phyloP scores from a whole-genome alignment of 2,888 invertebrate genomes.

The Stenolophus ochropezus region DNA sequence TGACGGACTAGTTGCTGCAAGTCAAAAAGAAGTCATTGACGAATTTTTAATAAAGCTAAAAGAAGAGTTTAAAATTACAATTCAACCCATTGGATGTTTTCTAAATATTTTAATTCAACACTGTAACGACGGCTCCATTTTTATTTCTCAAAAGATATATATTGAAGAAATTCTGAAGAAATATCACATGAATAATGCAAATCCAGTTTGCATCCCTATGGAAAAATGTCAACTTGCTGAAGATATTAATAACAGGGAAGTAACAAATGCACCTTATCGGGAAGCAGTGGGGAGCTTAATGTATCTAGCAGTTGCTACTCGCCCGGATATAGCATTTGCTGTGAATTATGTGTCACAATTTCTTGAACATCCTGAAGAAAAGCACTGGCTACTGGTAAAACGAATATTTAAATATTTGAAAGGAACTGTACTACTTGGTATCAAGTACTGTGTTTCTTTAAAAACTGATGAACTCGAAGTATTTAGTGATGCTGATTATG shows the following conservation, averaged over 20 bases:
- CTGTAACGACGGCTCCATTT: slow-evolving; percentile 58
- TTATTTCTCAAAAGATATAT: slow-evolving; percentile 45
- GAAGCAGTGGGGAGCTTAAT: slow-evolving; percentile 1
- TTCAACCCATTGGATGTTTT: slow-evolving; percentile 44
- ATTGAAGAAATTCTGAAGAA: slow-evolving; percentile 54
- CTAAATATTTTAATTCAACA: slow-evolving; percentile 62
- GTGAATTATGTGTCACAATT: slow-evolving; percentile 38
- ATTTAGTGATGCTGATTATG: slow-evolving; percentile 10
- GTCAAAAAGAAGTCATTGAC: slow-evolving; percentile 32
- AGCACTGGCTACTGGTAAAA: not conserved
- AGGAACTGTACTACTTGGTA: not conserved
- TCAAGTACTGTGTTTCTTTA: too few relatives aligned
- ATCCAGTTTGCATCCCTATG: slow-evolving; percentile 63
- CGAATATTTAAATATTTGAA: slow-evolving; percentile 29
- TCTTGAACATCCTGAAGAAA: slow-evolving; percentile 17
- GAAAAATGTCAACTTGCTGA: slow-evolving; percentile 26
- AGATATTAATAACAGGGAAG: slow-evolving; percentile 36
- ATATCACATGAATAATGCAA: slow-evolving; percentile 63
- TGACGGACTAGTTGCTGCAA: too few relatives aligned
- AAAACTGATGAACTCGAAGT: not conserved
- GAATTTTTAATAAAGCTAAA: slow-evolving; percentile 61
- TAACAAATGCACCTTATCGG: slow-evolving; percentile 14
- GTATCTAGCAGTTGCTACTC: slow-evolving; percentile 32
- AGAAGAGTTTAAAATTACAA: slow-evolving; percentile 59
- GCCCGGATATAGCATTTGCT: slow-evolving; percentile 51